Evolutionary conservation across 2,797 vertebrate species (phyloP).

Genomic region (Syngnathus acus): DNA sequence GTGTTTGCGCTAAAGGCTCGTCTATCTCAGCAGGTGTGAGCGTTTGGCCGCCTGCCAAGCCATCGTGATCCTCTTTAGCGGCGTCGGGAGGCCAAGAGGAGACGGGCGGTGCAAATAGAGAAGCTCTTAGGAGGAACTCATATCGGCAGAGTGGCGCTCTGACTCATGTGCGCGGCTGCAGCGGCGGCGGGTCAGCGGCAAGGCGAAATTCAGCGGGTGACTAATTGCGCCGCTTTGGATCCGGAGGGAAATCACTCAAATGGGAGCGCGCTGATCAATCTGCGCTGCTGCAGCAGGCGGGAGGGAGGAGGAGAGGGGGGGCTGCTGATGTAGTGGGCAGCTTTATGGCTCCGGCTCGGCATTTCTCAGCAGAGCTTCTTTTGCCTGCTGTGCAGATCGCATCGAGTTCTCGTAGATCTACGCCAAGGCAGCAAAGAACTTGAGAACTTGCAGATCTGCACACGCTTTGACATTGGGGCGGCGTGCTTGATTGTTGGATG

Average conservation of each 20-base stretch:
- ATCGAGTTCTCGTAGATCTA: constrained; percentile 36
- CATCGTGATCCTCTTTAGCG: constrained; percentile 48
- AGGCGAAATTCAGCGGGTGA: constrained; percentile 47
- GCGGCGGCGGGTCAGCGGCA: constrained; percentile 29
- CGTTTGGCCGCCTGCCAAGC: constrained; percentile 48
- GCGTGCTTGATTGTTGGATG: background rate
- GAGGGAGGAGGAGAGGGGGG: background rate
- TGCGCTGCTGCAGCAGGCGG: constrained; percentile 23
- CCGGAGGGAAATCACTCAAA: constrained; percentile 67
- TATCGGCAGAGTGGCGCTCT: constrained; percentile 53
- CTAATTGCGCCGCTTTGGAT: constrained; percentile 62
- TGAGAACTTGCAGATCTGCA: too few relatives aligned
- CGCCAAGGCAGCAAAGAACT: background rate
- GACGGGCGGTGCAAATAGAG: constrained; percentile 39
- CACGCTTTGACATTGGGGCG: background rate
- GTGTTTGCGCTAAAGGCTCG: constrained; percentile 31
- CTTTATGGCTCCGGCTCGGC: constrained; percentile 49
- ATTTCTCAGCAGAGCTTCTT: constrained; percentile 46
- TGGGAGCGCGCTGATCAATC: constrained; percentile 61
- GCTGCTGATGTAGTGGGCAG: constrained; percentile 58
- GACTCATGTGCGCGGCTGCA: constrained; percentile 26
- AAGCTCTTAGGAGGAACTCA: constrained; percentile 53
- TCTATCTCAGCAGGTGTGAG: constrained; percentile 47
- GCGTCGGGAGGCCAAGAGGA: constrained; percentile 35
- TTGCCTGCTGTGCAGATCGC: constrained; percentile 25